Evolutionary conservation across 2,888 invertebrate species (phyloP).

Genomic region (Drosophila pseudotakahashii): DNA sequence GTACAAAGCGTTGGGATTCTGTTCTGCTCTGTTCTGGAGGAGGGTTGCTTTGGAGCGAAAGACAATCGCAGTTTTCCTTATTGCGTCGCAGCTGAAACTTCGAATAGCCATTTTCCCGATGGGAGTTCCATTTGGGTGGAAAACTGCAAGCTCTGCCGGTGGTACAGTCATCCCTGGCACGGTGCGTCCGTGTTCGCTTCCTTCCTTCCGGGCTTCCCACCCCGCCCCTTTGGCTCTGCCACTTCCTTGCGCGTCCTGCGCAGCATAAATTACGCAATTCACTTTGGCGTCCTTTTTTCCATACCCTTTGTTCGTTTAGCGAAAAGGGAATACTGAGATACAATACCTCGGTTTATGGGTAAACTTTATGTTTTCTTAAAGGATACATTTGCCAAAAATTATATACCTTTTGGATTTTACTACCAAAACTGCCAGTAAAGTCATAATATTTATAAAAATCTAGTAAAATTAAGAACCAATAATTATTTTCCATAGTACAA

Average conservation of each 20-base stretch:
- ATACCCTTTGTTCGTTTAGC: constrained; percentile 12
- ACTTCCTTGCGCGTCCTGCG: constrained; percentile 61
- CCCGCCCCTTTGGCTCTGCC: constrained; percentile 23
- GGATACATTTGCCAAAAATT: too few relatives aligned
- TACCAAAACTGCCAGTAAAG: too few relatives aligned
- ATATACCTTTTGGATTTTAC: too few relatives aligned
- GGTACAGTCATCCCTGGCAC: constrained; percentile 58
- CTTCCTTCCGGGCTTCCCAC: constrained; percentile 2
- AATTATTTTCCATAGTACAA: too few relatives aligned
- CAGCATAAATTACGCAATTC: constrained; percentile 78
- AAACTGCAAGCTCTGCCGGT: constrained; percentile 41
- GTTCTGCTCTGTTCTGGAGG: not conserved
- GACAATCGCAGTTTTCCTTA: constrained; percentile 74
- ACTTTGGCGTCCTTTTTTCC: constrained; percentile 42
- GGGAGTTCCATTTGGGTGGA: constrained; percentile 48
- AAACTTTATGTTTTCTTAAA: too few relatives aligned
- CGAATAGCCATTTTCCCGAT: constrained; percentile 32
- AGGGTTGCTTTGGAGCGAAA: constrained; percentile 45
- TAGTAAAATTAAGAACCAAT: too few relatives aligned
- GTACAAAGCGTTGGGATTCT: constrained; percentile 35
- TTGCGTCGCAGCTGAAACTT: constrained; percentile 66
- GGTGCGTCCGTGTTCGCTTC: constrained; percentile 19
- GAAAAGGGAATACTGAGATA: constrained; percentile 21
- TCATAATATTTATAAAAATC: too few relatives aligned
- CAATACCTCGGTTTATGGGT: not conserved